These are phyloP conservation scores for Spongilla lacustris DNA, from an alignment of 37 sponge, comb jelly and placozoan genomes.

Conservation along the genomic window DNA sequence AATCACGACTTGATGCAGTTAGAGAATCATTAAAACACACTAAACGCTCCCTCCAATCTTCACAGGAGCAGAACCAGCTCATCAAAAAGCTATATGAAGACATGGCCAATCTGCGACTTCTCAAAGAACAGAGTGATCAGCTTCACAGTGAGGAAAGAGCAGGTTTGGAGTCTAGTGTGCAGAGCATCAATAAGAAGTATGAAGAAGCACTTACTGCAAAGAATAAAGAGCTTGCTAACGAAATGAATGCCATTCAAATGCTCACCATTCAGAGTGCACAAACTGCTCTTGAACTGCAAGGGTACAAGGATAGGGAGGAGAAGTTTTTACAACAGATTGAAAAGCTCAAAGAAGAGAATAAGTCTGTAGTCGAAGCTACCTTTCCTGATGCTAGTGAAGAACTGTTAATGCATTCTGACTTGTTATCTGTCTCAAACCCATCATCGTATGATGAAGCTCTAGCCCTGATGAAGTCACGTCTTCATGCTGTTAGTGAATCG, in stretches of 20 bases:
- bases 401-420: neutral
- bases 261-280: neutral
- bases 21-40: neutral
- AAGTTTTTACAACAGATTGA: no score
- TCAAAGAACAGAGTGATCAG: no score
- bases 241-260: neutral
- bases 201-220: neutral
- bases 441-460: slow-evolving; percentile 25
- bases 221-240: neutral
- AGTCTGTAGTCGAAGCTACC: neutral
- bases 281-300: neutral
- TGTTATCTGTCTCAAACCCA: neutral
- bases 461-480: slow-evolving; percentile 47
- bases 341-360: neutral
- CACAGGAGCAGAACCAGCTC: neutral
- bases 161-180: no score
- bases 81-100: no score
- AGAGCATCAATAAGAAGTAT: neutral
- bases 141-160: no score
- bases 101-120: no score
- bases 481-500: slow-evolving; percentile 27
- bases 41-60: neutral
- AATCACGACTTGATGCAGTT: slow-evolving; percentile 49
- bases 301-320: neutral
- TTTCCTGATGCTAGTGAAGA: neutral